phyloP scores from a whole-genome alignment of 2,113 vertebrate genomes.

The Oostethus manadensis region DNA sequence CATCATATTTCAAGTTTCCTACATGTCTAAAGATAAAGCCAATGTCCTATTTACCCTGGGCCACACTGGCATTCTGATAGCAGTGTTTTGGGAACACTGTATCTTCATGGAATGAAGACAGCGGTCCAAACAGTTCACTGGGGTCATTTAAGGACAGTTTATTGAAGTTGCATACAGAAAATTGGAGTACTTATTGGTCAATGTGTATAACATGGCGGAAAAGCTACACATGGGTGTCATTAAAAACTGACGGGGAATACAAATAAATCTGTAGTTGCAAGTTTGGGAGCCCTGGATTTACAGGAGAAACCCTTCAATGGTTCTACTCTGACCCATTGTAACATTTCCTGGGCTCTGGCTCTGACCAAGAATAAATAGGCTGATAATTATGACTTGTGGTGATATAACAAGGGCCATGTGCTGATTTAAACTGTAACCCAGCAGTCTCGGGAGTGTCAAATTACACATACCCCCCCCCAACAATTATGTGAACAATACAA shows the following conservation, averaged over 20 bases:
- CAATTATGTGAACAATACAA: too few species aligned
- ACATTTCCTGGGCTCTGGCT: too few species aligned
- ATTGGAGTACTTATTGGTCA: not conserved
- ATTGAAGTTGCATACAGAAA: not conserved
- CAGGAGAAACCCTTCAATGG: not conserved
- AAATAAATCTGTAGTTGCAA: not conserved
- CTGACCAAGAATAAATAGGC: too few species aligned
- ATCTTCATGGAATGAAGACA: not conserved
- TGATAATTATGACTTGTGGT: too few species aligned
- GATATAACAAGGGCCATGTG: too few species aligned
- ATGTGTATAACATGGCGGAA: not conserved
- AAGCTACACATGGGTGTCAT: not conserved
- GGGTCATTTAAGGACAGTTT: slow-evolving; percentile 20
- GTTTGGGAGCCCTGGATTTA: not conserved
- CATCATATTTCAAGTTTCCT: too few species aligned
- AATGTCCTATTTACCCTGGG: slow-evolving; percentile 18
- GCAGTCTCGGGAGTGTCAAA: too few species aligned
- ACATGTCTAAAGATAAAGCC: slow-evolving; percentile 11
- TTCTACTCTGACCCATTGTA: not conserved
- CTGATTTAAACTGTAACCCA: too few species aligned
- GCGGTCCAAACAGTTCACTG: slow-evolving; percentile 16
- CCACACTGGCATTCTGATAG: slow-evolving; percentile 9
- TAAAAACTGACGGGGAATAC: not conserved
- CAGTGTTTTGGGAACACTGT: slow-evolving; percentile 16
- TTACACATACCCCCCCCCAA: too few species aligned